Evolutionary conservation across 1,140 invertebrate genomes (phyloP), one percentile per base, ranked within the genome.

Genomic region (Eulimnadia texana): DNA sequence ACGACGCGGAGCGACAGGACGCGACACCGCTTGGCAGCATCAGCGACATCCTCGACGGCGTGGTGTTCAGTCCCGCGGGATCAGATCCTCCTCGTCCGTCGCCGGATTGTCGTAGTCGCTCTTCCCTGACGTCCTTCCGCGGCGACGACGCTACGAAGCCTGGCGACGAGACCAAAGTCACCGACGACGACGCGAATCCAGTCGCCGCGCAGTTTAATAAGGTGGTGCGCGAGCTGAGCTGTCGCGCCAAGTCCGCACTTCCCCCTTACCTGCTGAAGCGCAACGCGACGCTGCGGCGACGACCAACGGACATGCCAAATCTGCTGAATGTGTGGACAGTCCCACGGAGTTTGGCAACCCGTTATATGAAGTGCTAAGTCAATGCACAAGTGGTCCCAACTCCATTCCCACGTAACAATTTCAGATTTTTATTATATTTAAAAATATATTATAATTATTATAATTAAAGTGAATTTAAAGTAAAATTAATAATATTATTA

Each of bases 1-100:
- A 16, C 27, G 52, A 54, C 52, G 52, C 19, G 11, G 52, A 54
- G 22, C 1, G 55, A 6, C 6, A 42, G 16, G 33, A 42, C 33
- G 23, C 28, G 9, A n/a, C 24, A 10, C 53, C 51, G 25, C 29
- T 61, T n/a, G 60, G 60, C 19, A 29, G 24, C 53, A 61, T 61
- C 20, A 52, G 50, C 13, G 53, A 61, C 20, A 61, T 61, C 6
- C 33, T 61, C n/a, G 60, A 61, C 60, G 60, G 60, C 22, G 60
- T 61, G 0, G 60, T 61, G 9, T 61, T 61, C 51, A 54, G 50
- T 11, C 50, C 50, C 2, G 50, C 28, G 19, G 55, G 55, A 19
- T 57, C 55, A 10, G 60, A 61, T 23, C 27, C 33, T n/a, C 60
- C 27, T 28, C 60, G 50, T 20, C 60, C 52, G 1, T 61, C 60